These are phyloP conservation scores for Rissa tridactyla DNA, from an alignment of 2,113 vertebrate species.

Conservation along the genomic window DNA sequence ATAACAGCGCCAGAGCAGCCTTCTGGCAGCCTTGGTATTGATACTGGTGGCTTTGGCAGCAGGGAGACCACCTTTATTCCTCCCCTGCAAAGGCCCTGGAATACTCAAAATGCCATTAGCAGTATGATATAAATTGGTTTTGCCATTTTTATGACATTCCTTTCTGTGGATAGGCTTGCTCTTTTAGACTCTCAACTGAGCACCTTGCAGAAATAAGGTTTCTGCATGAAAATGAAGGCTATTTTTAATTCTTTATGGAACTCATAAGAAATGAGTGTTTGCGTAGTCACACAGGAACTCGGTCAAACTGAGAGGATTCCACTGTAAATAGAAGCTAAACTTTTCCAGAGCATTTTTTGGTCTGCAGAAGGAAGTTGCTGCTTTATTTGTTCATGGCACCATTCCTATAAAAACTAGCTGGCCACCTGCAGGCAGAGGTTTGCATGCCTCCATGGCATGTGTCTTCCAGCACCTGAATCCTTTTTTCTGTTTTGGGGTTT, in stretches of 20 bases:
- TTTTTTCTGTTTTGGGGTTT: background rate
- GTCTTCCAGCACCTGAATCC: background rate
- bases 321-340: background rate
- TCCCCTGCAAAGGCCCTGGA: background rate
- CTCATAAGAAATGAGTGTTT: background rate
- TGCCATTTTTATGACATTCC: background rate
- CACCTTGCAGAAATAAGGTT: background rate
- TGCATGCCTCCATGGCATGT: background rate
- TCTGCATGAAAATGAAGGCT: background rate
- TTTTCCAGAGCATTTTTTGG: background rate
- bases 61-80: background rate
- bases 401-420: background rate
- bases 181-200: background rate
- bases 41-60: background rate
- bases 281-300: background rate
- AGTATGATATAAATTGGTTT: background rate
- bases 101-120: background rate
- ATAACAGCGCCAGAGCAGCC: background rate
- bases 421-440: background rate
- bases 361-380: background rate
- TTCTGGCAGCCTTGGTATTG: background rate
- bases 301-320: background rate
- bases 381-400: background rate
- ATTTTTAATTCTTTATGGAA: background rate
- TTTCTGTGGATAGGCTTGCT: background rate